Evolutionary conservation across 2,797 vertebrate species (phyloP), one percentile per base, ranked within the genome.

Genomic region (Crenichthys baileyi): DNA sequence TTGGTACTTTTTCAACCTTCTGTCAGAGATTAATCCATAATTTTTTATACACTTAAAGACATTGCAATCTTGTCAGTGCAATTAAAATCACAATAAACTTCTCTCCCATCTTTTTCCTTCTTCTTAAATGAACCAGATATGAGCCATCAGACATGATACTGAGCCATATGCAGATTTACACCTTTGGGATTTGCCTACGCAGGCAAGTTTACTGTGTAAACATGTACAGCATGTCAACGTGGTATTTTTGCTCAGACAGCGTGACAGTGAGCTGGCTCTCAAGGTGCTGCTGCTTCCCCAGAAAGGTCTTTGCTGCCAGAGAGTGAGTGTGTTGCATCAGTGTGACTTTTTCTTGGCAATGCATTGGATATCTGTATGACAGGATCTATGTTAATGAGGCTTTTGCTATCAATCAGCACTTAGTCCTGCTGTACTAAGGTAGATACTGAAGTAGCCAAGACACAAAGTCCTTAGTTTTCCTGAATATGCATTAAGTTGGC

Each of bases 331-430:
- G 78, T 60, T 77, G 79, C 88, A 84, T 91, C 90, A 88, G 7
- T 60, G 76, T 76, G 86, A 71, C 81, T 91, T 91, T 90, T 91
- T 77, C 82, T 80, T 82, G 87, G 82, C 91, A 86, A 82, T 36
- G 56, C 76, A 81, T 78, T 85, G 73, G 81, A 87, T 79, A 87
- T 88, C 74, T 85, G 55, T 79, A 85, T 78, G 87, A 92, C 73
- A 81, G 53, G 76, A 60, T 88, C 89, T 87, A 83, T 91, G 89
- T 85, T 93, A 93, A 92, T 92, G 81, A 92, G 87, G 75, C 83
- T 89, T 87, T 82, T 83, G 82, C 84, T 61, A 89, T 93, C 76
- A 87, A 90, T 91, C 86, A 86, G 81, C 82, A 88, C 76, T 75
- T 72, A 63, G 81, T 85, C 53, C 63, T 75, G 73, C 75, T 87